Conservation (phyloP, 92 coral and sea anemone genomes). For the Isaurus tuberculatus region DNA sequence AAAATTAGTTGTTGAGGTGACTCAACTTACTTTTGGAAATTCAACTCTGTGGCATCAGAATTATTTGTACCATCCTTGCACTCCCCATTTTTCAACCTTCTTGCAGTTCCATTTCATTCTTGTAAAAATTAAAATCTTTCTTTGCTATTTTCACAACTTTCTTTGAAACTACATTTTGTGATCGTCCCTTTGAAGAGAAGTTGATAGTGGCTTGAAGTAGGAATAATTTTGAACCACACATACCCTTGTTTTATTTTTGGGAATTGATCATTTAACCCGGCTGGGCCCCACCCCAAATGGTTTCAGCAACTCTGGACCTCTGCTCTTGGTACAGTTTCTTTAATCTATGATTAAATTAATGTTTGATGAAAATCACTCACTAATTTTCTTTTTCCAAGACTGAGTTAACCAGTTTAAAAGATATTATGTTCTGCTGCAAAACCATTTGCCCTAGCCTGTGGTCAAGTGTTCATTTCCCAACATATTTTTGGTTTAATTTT, state of each 20-base stretch:
- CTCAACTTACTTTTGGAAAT: neutral
- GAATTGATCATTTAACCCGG: conserved; percentile 33
- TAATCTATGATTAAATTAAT: too few species aligned
- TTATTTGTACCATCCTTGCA: neutral
- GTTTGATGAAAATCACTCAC: too few species aligned
- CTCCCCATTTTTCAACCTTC: neutral
- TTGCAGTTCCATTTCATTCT: neutral
- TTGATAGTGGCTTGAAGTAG: neutral
- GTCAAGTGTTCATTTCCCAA: neutral
- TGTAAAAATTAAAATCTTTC: too few species aligned
- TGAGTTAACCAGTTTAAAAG: too few species aligned
- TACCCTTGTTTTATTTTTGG: neutral
- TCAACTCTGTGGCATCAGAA: neutral
- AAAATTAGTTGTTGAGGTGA: neutral
- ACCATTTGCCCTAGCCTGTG: conserved; percentile 31
- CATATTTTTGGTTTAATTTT: neutral
- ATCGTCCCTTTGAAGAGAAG: neutral
- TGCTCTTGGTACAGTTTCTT: conserved; percentile 2
- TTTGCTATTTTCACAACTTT: neutral
- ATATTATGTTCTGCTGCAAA: neutral
- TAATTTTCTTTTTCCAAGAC: too few species aligned
- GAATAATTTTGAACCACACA: neutral
- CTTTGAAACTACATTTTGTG: neutral
- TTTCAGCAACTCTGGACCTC: neutral
- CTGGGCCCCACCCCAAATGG: conserved; percentile 51